Percentiles rank a stretch among this genome's conserved stretches.
phyloP scores from a whole-genome alignment of 2,888 invertebrate species.

The Hypolimnas misippus region DNA sequence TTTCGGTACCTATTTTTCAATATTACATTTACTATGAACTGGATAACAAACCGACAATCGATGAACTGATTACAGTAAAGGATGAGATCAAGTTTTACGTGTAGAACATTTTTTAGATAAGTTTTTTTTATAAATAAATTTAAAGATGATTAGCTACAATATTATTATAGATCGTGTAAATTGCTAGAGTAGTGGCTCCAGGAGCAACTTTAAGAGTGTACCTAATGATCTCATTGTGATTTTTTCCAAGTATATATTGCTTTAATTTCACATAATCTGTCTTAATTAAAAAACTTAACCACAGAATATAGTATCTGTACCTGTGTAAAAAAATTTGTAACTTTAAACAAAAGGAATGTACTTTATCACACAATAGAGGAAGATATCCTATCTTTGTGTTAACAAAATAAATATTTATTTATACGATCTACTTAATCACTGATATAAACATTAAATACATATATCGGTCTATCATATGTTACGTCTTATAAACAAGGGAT shows the following conservation, averaged over 20 bases:
- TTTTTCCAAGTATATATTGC: slow-evolving; percentile 15
- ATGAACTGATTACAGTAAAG: background rate
- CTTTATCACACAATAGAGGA: background rate
- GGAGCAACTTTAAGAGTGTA: slow-evolving; percentile 59
- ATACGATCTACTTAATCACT: background rate
- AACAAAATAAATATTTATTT: background rate
- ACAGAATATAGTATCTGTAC: background rate
- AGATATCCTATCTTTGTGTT: too few species aligned
- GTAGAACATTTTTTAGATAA: slow-evolving; percentile 7
- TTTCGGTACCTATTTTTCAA: too few species aligned
- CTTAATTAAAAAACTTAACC: background rate
- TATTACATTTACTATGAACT: background rate
- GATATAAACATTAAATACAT: background rate
- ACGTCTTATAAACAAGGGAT: background rate
- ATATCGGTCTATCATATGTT: too few species aligned
- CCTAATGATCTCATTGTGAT: slow-evolving; percentile 67
- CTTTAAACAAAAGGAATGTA: background rate
- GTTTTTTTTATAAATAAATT: slow-evolving; percentile 14
- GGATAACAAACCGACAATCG: background rate
- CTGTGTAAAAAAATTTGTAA: background rate
- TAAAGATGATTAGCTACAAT: slow-evolving; percentile 12
- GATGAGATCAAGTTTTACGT: background rate
- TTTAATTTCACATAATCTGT: slow-evolving; percentile 12
- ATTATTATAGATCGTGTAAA: slow-evolving; percentile 33
- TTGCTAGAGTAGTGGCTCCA: slow-evolving; percentile 54